Percentiles rank a stretch among this genome's conserved stretches.
phyloP scores from a whole-genome alignment of 2,797 vertebrate genomes.

The Lutjanus campechanus region DNA sequence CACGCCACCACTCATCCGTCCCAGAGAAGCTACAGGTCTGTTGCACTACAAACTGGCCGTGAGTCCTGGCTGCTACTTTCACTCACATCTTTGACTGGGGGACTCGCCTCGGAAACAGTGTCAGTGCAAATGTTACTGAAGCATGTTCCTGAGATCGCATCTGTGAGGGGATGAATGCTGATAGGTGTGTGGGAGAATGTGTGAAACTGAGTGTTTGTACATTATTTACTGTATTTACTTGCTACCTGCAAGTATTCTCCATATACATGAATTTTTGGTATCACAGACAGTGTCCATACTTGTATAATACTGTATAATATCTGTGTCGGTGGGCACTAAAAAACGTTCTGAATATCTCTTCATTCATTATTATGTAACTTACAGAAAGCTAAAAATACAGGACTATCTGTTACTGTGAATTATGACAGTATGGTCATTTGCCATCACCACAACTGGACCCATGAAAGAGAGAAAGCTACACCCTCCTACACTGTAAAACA shows the following conservation, averaged over 20 bases:
- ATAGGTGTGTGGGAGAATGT: conserved; percentile 8
- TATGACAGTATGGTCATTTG: background rate
- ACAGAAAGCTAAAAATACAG: background rate
- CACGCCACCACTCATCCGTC: conserved; percentile 34
- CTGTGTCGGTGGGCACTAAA: background rate
- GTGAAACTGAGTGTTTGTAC: conserved; percentile 4
- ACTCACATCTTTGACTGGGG: conserved; percentile 21
- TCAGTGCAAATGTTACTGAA: conserved; percentile 28
- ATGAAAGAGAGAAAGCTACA: background rate
- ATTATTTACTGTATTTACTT: background rate
- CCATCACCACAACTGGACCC: background rate
- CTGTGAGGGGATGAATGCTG: conserved; percentile 16
- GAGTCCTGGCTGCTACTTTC: conserved; percentile 6
- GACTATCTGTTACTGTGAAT: background rate
- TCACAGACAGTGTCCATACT: background rate
- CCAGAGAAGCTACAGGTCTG: conserved; percentile 43
- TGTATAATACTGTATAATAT: background rate
- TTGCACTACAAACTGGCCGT: conserved; percentile 38
- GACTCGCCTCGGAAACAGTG: background rate
- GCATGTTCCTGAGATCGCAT: conserved; percentile 39
- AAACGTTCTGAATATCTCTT: background rate
- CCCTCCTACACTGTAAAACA: too few species aligned
- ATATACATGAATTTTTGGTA: too few species aligned
- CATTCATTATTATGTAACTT: background rate
- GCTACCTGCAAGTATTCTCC: too few species aligned